Evolutionary conservation across 2,797 vertebrate species (phyloP).

Genomic region (Rallus crepitans): DNA sequence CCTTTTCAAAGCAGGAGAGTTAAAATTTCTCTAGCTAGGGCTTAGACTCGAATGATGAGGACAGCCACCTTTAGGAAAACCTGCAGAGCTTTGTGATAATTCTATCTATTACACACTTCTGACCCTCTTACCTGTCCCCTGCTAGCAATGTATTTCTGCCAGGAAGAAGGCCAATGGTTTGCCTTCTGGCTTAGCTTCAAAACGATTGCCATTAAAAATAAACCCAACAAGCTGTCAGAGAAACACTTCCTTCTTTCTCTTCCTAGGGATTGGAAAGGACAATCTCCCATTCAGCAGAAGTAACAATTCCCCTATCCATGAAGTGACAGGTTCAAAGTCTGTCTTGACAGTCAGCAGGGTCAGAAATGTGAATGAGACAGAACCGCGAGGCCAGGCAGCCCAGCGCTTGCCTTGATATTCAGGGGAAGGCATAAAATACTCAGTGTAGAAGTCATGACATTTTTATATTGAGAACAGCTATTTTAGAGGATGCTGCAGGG

Average conservation of each 20-base stretch:
- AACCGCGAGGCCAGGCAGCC: not conserved
- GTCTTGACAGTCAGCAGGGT: slow-evolving; percentile 1
- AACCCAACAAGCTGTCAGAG: not conserved
- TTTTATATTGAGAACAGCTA: slow-evolving; percentile 60
- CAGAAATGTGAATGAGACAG: slow-evolving; percentile 16
- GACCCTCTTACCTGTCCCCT: not conserved
- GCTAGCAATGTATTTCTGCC: not conserved
- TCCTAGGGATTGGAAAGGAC: not conserved
- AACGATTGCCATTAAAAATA: slow-evolving; percentile 10
- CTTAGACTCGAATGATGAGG: not conserved
- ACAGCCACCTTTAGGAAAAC: not conserved
- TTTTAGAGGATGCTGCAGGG: slow-evolving; percentile 51
- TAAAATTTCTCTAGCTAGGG: not conserved
- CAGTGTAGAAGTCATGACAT: slow-evolving; percentile 35
- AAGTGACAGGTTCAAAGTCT: slow-evolving; percentile 49
- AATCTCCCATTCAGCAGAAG: slow-evolving; percentile 42
- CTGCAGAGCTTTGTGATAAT: not conserved
- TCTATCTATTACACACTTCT: not conserved
- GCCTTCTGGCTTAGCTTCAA: not conserved
- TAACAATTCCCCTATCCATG: slow-evolving; percentile 20
- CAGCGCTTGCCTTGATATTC: not conserved
- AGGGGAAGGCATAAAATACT: slow-evolving; percentile 26
- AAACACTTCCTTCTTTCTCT: not conserved
- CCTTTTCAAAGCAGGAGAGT: not conserved
- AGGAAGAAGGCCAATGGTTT: not conserved